phyloP scores from a whole-genome alignment of 2,113 vertebrate species.

The Phalacrocorax brasilianus region DNA sequence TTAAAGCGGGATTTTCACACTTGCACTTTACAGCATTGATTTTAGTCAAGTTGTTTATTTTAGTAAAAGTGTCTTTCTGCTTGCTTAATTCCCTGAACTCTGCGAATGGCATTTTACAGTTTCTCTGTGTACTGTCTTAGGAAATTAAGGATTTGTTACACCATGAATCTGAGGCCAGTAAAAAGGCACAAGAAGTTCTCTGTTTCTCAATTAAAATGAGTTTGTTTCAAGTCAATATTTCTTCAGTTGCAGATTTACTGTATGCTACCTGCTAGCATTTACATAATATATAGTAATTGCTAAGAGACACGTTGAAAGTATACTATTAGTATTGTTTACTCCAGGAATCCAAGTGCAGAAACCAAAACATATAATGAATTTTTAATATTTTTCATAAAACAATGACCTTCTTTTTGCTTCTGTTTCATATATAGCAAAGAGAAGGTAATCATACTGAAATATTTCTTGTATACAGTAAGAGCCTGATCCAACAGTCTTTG shows the following conservation, averaged over 20 bases:
- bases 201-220: conserved; percentile 48
- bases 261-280: conserved; percentile 57
- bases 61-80: conserved; percentile 52
- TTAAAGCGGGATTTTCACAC: conserved; percentile 66
- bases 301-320: conserved; percentile 56
- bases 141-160: conserved; percentile 38
- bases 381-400: conserved; percentile 66
- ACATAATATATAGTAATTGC: conserved; percentile 61
- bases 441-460: conserved; percentile 5
- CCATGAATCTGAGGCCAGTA: not conserved
- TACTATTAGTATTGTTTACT: conserved; percentile 64
- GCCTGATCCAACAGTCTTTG: conserved; percentile 34
- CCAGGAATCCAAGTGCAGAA: conserved; percentile 57
- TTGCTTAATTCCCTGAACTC: conserved; percentile 18
- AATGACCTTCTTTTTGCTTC: conserved; percentile 49
- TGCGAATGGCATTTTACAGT: conserved; percentile 31
- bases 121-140: not conserved
- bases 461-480: conserved; percentile 37
- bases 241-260: conserved; percentile 57
- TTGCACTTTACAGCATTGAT: not conserved
- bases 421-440: conserved; percentile 35
- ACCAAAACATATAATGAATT: conserved; percentile 46
- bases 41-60: conserved; percentile 57
- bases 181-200: conserved; percentile 25
- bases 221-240: conserved; percentile 42